Evolutionary conservation across 2,113 vertebrate species (phyloP).

Genomic region (Actinemys pallida): DNA sequence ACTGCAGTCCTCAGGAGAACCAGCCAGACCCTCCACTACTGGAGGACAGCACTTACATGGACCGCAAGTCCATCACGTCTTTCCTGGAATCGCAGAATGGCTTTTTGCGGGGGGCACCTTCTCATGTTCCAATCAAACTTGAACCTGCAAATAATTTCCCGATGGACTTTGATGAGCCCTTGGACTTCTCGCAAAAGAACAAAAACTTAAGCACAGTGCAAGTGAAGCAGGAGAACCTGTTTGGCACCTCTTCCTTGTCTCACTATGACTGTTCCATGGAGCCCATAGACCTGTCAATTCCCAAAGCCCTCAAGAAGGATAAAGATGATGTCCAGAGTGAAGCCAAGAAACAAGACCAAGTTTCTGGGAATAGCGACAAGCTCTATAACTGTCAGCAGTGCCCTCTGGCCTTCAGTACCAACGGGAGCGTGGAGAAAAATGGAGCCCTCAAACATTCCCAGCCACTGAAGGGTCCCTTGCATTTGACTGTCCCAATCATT

Average conservation of each 20-base stretch:
- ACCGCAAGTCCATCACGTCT: constrained; percentile 74
- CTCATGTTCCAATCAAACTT: constrained; percentile 83
- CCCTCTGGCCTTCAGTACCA: constrained; percentile 67
- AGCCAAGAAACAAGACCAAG: constrained; percentile 79
- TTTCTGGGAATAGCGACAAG: constrained; percentile 59
- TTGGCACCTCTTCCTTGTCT: constrained; percentile 70
- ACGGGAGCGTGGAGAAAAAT: constrained; percentile 75
- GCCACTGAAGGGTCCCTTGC: constrained; percentile 82
- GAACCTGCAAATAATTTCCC: constrained; percentile 82
- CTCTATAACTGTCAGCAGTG: constrained; percentile 65
- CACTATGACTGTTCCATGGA: constrained; percentile 85
- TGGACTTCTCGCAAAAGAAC: constrained; percentile 94
- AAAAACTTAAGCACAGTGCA: constrained; percentile 79
- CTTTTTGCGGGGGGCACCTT: constrained; percentile 10
- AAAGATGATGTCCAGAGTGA: constrained; percentile 70
- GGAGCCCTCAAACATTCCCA: constrained; percentile 64
- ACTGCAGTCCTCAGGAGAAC: constrained; percentile 72
- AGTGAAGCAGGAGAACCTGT: constrained; percentile 85
- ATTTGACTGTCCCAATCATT: constrained; percentile 84
- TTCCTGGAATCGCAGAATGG: constrained; percentile 79
- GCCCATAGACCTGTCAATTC: constrained; percentile 96
- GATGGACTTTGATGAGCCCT: constrained; percentile 87
- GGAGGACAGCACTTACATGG: constrained; percentile 73
- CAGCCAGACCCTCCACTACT: constrained; percentile 50
- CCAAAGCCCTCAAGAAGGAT: constrained; percentile 83